Evolutionary conservation across 2,113 vertebrate genomes (phyloP).

Genomic region (Lipotes vexillifer): DNA sequence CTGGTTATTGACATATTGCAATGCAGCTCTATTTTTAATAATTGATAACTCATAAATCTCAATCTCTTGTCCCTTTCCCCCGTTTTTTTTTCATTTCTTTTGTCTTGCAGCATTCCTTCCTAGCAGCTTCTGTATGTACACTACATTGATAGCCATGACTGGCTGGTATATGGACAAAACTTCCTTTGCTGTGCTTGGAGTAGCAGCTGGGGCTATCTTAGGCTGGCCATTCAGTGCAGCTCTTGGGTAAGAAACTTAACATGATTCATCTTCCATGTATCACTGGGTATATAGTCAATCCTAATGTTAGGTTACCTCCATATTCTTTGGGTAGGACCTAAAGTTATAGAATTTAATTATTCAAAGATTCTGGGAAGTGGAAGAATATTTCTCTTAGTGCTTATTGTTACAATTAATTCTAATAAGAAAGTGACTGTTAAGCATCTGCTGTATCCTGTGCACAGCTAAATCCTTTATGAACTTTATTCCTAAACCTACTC

Average conservation of each 20-base stretch:
- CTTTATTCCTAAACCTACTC: not conserved
- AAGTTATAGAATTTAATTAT: not conserved
- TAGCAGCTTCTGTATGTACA: slow-evolving; percentile 98
- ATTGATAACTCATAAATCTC: not conserved
- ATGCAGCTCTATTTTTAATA: not conserved
- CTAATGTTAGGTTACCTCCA: not conserved
- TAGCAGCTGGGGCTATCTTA: slow-evolving; percentile 91
- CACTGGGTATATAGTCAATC: not conserved
- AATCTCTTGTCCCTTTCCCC: not conserved
- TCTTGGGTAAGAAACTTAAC: slow-evolving; percentile 86
- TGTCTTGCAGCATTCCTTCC: slow-evolving; percentile 88
- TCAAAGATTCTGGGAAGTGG: not conserved
- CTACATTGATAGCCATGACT: slow-evolving; percentile 93
- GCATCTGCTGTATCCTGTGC: not conserved
- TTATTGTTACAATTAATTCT: not conserved
- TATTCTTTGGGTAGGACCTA: not conserved
- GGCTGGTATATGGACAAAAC: slow-evolving; percentile 96
- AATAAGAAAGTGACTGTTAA: not conserved
- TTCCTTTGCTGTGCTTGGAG: slow-evolving; percentile 89
- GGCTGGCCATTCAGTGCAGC: slow-evolving; percentile 96
- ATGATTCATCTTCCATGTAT: not conserved
- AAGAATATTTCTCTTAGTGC: not conserved
- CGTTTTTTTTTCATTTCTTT: not conserved
- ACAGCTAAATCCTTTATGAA: not conserved
- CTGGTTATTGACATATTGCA: not conserved